phyloP scores from a whole-genome alignment of 2,113 vertebrate species.

The Donacobius atricapilla region DNA sequence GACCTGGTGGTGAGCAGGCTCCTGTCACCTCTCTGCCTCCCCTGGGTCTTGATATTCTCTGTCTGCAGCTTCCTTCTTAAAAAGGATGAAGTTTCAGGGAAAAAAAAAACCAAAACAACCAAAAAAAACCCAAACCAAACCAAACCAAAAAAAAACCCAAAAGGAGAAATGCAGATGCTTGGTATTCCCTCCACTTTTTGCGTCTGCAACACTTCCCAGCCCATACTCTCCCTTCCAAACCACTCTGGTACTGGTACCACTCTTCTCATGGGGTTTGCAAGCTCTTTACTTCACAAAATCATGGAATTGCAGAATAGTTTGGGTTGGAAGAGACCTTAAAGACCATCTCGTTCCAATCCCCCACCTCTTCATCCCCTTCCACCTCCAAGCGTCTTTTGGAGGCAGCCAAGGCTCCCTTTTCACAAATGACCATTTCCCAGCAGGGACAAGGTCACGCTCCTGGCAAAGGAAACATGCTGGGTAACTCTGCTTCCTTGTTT shows the following conservation, averaged over 20 bases:
- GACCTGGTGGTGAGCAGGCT: background rate
- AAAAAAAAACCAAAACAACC: background rate
- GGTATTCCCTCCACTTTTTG: background rate
- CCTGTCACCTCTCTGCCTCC: background rate
- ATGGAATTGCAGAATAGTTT: background rate
- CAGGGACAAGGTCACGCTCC: background rate
- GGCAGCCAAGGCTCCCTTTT: background rate
- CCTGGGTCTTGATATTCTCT: background rate
- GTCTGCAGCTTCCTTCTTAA: background rate
- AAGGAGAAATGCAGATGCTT: background rate
- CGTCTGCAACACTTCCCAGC: background rate
- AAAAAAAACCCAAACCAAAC: background rate
- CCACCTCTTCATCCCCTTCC: background rate
- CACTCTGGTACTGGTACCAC: background rate
- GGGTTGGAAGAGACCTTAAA: background rate
- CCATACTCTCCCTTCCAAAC: background rate
- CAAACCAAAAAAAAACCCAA: background rate
- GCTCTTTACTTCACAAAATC: background rate
- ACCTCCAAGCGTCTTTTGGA: background rate
- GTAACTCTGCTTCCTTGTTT: conserved; percentile 10
- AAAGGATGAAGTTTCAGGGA: background rate
- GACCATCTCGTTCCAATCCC: background rate
- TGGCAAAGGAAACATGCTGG: background rate
- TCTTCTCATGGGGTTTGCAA: background rate
- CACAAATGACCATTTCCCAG: background rate